phyloP scores from a whole-genome alignment of 2,113 vertebrate genomes.

The Barnardius zonarius region DNA sequence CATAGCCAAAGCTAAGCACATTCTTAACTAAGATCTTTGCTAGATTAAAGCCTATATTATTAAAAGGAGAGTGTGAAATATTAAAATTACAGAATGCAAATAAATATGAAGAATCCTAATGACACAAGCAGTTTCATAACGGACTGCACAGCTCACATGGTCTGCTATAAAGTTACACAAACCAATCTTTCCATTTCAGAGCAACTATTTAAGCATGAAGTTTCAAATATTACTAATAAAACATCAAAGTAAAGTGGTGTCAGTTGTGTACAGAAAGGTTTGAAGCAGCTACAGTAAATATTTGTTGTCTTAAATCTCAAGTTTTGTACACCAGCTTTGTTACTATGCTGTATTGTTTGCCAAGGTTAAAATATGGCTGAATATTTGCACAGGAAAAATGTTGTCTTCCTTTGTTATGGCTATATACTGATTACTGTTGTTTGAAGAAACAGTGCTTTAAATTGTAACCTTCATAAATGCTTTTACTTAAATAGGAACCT shows the following conservation, averaged over 20 bases:
- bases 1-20: background rate
- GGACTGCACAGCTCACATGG: background rate
- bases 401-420: background rate
- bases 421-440: background rate
- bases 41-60: background rate
- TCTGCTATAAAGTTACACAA: background rate
- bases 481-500: constrained; percentile 32
- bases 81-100: background rate
- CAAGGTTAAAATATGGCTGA: constrained; percentile 32
- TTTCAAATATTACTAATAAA: background rate
- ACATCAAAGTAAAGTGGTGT: background rate
- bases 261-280: constrained; percentile 35
- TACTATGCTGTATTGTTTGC: background rate
- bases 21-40: background rate
- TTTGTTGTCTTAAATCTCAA: constrained; percentile 43
- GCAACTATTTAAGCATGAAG: background rate
- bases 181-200: background rate
- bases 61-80: background rate
- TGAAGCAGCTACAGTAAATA: constrained; percentile 21
- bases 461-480: constrained; percentile 28
- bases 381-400: constrained; percentile 21
- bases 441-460: background rate
- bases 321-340: constrained; percentile 26
- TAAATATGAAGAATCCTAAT: background rate
- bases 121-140: background rate